Evolutionary conservation across 2,888 invertebrate species (phyloP), one percentile per base, ranked within the genome.

Genomic region (Mythimna pallens): DNA sequence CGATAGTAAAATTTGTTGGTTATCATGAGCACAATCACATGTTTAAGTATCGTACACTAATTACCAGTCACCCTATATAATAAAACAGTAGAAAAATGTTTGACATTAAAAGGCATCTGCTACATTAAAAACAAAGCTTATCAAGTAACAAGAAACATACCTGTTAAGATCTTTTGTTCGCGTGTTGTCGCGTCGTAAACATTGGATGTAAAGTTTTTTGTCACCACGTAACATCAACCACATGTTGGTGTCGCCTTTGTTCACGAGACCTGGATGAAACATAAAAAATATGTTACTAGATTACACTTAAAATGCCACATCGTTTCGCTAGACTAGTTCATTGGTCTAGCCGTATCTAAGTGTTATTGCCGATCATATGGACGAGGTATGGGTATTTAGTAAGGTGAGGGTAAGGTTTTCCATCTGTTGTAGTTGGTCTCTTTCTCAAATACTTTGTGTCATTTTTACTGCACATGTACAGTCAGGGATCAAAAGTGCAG

Each of bases 181-280:
- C 57, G 72, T 82, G 76, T 81, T 78, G 65, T 86, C 83, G 73
- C 76, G 84, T 78, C 75, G 78, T 76, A 85, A 81, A 86, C 90
- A 90, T 66, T 81, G 82, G 22, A 84, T 83, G 81, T 84, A 82
- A 78, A 86, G 72, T 83, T 84, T 82, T 75, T 77, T 76, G 65
- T 78, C 77, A 68, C 76, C 79, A 14, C 70, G 77, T 14, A 80
- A 76, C 80, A 76, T 63, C 54, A 79, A 76, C 89, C 89, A 87
- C 74, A 79, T 81, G 81, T 82, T 80, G 76, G 70, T 80, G 64
- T 71, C 78, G 64, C 70, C 87, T 84, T 87, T 87, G 84, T 85
- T 81, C 72, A 43, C 59, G 34, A 82, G 67, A 85, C 85, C 90
- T 90, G 87, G 65, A 47, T 20, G 67, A n/a, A 77, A 68, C 58